Evolutionary conservation across 2,888 invertebrate genomes (phyloP), one percentile per base, ranked within the genome.

Genomic region (Drosophila yooni): DNA sequence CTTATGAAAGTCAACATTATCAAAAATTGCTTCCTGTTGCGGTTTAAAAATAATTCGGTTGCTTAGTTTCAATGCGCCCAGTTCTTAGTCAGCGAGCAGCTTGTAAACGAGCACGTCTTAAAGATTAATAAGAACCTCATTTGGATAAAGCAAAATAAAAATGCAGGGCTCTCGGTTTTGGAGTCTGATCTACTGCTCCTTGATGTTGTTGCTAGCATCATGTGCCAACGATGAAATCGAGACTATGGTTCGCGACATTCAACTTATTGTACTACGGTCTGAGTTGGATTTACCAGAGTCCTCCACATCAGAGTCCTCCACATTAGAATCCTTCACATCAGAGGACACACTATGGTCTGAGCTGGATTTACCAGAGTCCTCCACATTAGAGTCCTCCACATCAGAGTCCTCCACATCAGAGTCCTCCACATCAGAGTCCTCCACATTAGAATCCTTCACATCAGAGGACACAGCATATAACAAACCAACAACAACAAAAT

Each of bases 1-100:
- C 1, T 21, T 2, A 21, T 2, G 0, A 21, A 43, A 43, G 11
- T 21, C 5, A 21, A 2, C 21, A 11, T 59, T 63, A 74, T 74
- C 74, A 63, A 13, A 36, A 31, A 21, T 48, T 10, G 31, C 43
- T 76, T 79, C 79, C 76, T 76, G 67, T 52, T 67, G 33, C 3
- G 29, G 27, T 7, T 13, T 10, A 3, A 15, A 38, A 50, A 3
- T 33, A 43, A 7, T 18, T 11, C 40, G 6, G 10, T 10, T 11
- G 13, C 27, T 34, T 53, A 33, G 29, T 27, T n/a, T 1, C 53
- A 50, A 29, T 43, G 4, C 15, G 43, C 13, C 40, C 31, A 46
- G 36, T 31, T 46, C 5, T 74, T 25, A 70, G 40, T 68, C 50
- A 11, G 7, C 21, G 15, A 25, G 1, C 18, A 46, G 54, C n/a